Evolutionary conservation across 2,888 invertebrate genomes (phyloP), one percentile per base, ranked within the genome.

Genomic region (Blera fallax): DNA sequence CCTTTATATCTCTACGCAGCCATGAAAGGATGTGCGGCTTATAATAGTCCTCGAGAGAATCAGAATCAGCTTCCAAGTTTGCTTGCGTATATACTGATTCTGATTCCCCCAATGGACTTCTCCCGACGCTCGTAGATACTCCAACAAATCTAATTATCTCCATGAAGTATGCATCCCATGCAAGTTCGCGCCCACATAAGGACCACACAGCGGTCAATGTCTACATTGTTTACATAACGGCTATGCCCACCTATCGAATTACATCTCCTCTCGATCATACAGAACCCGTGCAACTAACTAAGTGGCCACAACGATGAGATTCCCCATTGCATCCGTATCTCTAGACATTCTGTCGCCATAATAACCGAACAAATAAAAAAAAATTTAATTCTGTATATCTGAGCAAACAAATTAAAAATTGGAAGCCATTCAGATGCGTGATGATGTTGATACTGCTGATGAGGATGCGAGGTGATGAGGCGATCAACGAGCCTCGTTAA

Each of bases 401-500:
- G 58, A 58, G 29, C 32, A 80, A 65, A 76, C 81, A 81, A 76
- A 81, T 72, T 67, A 48, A 50, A 81, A 67, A 67, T 70, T 81
- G 76, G 65, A 67, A 81, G 80, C 79, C 56, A 58, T 64, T 79
- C 56, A 29, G 32, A 60, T 52, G 50, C 16, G 21, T 27, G 45
- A 48, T 50, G 60, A 16, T 72, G 79, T 79, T 83, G 79, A 79
- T 79, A 69, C 40, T 73, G 81, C 60, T 81, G 76, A 81, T 72
- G 80, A 70, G 40, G 76, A 64, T 50, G 65, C 62, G 69, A 62
- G 54, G 58, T 77, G 76, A 72, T 67, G 81, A 72, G 54, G 48
- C 76, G 48, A 85, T 77, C 81, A 72, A 77, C 76, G 34, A n/a
- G 70, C 54, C 65, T 77, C 76, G 81, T 81, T 85, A 81, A 85